phyloP scores from a whole-genome alignment of 1,140 invertebrate species.

The Eubasilissa regina region DNA sequence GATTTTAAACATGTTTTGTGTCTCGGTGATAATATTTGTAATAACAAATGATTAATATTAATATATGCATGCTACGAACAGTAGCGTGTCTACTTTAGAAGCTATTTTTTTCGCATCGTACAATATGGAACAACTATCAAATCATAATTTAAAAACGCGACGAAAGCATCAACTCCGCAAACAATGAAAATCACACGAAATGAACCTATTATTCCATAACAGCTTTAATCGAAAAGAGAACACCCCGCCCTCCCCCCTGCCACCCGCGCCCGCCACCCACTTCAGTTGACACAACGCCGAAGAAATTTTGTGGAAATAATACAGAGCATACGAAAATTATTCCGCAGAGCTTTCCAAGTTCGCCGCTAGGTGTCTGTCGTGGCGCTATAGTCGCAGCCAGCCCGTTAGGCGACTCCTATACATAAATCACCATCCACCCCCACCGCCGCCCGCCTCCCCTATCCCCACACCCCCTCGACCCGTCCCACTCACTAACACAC shows the following conservation, averaged over 20 bases:
- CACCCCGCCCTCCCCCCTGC: too few species aligned
- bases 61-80: too few species aligned
- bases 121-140: neutral
- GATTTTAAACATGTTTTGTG: too few species aligned
- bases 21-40: too few species aligned
- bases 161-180: slow-evolving; percentile 17
- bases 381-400: slow-evolving; percentile 49
- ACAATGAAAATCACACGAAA: slow-evolving; percentile 39
- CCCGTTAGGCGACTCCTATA: slow-evolving; percentile 56
- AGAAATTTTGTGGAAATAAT: slow-evolving; percentile 43
- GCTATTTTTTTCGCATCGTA: too few species aligned
- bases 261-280: neutral
- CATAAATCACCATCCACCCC: slow-evolving; percentile 57
- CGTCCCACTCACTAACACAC: slow-evolving; percentile 16
- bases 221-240: slow-evolving; percentile 34
- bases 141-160: slow-evolving; percentile 25
- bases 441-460: neutral
- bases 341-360: slow-evolving; percentile 36
- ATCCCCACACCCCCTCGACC: neutral
- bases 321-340: slow-evolving; percentile 41
- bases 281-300: slow-evolving; percentile 34
- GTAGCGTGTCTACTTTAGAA: too few species aligned
- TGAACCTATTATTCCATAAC: slow-evolving; percentile 43
- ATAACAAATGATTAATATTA: too few species aligned
- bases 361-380: slow-evolving; percentile 46